Percentiles rank a stretch among this genome's conserved stretches.
phyloP scores from a whole-genome alignment of 2,797 vertebrate genomes.

The Ceryle rudis region DNA sequence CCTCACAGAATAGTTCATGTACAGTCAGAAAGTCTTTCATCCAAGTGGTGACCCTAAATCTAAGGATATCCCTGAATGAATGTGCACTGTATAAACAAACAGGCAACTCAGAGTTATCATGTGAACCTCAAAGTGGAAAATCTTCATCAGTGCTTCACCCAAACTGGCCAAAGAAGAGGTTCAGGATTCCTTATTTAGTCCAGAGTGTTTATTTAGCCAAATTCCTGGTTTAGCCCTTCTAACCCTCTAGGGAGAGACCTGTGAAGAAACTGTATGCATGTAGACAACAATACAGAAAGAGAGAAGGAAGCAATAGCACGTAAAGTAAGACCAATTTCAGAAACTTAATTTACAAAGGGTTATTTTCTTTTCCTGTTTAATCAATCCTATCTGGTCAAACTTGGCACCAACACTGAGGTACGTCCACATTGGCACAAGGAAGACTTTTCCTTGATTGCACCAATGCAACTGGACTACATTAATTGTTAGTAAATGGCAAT shows the following conservation, averaged over 20 bases:
- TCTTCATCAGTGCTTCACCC: neutral
- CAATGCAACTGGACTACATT: neutral
- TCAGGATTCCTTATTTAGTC: neutral
- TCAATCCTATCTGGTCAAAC: neutral
- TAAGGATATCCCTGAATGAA: neutral
- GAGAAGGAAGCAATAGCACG: neutral
- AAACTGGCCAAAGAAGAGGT: neutral
- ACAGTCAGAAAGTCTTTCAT: neutral
- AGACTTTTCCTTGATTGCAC: neutral
- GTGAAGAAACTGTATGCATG: neutral
- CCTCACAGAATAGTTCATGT: neutral
- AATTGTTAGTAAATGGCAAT: neutral
- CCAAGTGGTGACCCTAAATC: neutral
- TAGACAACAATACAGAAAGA: neutral
- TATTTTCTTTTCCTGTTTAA: neutral
- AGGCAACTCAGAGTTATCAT: neutral
- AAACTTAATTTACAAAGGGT: neutral
- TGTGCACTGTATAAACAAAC: neutral
- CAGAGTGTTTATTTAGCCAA: neutral
- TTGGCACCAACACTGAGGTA: neutral
- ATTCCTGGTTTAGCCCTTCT: neutral
- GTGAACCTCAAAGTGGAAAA: neutral
- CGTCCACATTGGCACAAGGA: neutral
- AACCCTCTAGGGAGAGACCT: neutral
- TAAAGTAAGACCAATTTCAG: neutral